Conservation (phyloP, 1,140 invertebrate genomes). For the Holotrichia oblita region DNA sequence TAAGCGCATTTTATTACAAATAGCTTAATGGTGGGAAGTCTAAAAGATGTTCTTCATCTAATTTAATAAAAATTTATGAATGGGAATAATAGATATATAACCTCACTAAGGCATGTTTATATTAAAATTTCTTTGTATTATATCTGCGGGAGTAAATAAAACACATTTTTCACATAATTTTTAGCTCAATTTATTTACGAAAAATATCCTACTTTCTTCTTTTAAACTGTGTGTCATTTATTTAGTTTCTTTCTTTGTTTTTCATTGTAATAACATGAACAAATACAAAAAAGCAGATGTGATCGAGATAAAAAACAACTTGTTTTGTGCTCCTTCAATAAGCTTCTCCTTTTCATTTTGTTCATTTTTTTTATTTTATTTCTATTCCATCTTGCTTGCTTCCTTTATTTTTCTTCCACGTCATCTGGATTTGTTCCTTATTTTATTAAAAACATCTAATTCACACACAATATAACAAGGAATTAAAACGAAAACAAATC, state of each 20-base stretch:
- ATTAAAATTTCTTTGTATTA: too few relatives aligned
- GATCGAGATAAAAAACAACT: constrained; percentile 28
- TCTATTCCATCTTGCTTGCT: not conserved
- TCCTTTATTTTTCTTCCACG: not conserved
- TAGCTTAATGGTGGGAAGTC: too few relatives aligned
- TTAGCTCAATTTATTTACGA: constrained; percentile 55
- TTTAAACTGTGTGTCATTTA: constrained; percentile 37
- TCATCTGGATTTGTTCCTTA: constrained; percentile 26
- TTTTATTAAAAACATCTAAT: constrained; percentile 51
- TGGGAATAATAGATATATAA: too few relatives aligned
- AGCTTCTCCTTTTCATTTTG: not conserved
- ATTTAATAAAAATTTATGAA: too few relatives aligned
- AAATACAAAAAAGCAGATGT: constrained; percentile 40
- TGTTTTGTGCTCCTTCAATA: constrained; percentile 21
- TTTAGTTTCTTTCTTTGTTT: constrained; percentile 33
- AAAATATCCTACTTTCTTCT: constrained; percentile 55
- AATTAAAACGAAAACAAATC: constrained; percentile 32
- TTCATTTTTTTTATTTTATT: not conserved
- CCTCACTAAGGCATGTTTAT: too few relatives aligned
- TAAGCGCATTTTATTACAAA: too few relatives aligned
- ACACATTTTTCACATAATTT: constrained; percentile 17
- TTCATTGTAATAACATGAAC: constrained; percentile 38
- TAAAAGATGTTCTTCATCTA: too few relatives aligned
- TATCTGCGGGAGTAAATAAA: not conserved
- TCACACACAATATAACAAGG: constrained; percentile 52